A percentile compares a stretch with the other conserved stretches of the same genome.
phyloP scores from a whole-genome alignment of 2,797 vertebrate species.

The Clangula hyemalis region DNA sequence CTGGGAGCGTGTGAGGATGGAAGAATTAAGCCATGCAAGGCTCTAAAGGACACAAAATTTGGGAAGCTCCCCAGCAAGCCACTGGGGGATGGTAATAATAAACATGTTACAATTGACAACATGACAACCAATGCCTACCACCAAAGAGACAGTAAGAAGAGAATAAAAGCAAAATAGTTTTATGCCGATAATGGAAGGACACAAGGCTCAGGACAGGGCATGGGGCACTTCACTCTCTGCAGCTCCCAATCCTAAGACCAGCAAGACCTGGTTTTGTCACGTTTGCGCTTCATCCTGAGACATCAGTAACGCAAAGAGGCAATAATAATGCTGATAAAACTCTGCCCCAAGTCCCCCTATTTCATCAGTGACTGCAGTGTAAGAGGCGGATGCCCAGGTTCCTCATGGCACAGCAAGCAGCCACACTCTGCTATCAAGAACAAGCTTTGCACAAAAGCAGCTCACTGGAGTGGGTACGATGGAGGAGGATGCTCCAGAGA shows the following conservation, averaged over 20 bases:
- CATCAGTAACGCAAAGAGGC: not conserved
- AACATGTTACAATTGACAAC: not conserved
- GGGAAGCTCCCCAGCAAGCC: not conserved
- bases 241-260: not conserved
- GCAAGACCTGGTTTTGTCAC: not conserved
- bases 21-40: not conserved
- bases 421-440: not conserved
- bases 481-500: not conserved
- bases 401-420: not conserved
- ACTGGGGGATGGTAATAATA: not conserved
- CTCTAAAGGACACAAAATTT: not conserved
- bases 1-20: not conserved
- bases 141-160: not conserved
- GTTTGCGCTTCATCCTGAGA: not conserved
- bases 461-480: not conserved
- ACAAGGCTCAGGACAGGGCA: not conserved
- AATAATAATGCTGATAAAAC: not conserved
- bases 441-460: not conserved
- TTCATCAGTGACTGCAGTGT: not conserved
- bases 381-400: not conserved
- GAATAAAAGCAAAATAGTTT: not conserved
- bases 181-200: not conserved
- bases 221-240: not conserved
- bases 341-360: not conserved
- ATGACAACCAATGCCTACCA: not conserved